These are phyloP conservation scores for Oscheius sp. DNA, from an alignment of 2,888 invertebrate species.

Conservation along the genomic window DNA sequence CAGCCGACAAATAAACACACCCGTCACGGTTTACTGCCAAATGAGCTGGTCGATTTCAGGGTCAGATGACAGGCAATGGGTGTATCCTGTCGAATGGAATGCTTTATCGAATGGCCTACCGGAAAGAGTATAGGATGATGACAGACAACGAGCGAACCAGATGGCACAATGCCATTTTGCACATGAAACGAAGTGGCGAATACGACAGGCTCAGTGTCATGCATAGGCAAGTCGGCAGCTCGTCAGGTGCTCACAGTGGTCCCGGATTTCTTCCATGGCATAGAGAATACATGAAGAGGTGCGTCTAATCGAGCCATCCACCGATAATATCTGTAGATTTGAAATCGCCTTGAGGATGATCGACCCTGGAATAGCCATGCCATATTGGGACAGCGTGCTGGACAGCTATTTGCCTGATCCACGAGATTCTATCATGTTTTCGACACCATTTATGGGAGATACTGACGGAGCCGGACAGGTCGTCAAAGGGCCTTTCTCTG, in stretches of 20 bases:
- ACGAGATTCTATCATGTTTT: slow-evolving; percentile 67
- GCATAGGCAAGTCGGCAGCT: slow-evolving; percentile 68
- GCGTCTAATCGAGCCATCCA: too few species aligned
- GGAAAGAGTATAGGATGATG: slow-evolving; percentile 69
- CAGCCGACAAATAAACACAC: too few species aligned
- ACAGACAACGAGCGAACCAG: slow-evolving; percentile 63
- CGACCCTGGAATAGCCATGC: slow-evolving; percentile 73
- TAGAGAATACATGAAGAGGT: slow-evolving; percentile 68
- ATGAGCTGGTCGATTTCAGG: slow-evolving; percentile 44
- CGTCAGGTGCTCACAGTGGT: slow-evolving; percentile 70
- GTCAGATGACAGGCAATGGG: slow-evolving; percentile 56
- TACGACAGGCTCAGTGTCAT: slow-evolving; percentile 67
- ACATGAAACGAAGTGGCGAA: slow-evolving; percentile 68
- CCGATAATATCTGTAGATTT: slow-evolving; percentile 8
- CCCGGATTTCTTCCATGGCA: slow-evolving; percentile 72
- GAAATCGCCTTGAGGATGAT: slow-evolving; percentile 71
- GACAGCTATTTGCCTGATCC: slow-evolving; percentile 68
- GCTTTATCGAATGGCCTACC: slow-evolving; percentile 59
- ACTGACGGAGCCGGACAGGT: slow-evolving; percentile 60
- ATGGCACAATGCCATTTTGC: slow-evolving; percentile 64
- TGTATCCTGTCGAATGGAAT: slow-evolving; percentile 63
- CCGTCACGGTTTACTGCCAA: too few species aligned
- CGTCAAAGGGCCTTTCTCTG: slow-evolving; percentile 63
- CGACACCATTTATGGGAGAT: slow-evolving; percentile 61
- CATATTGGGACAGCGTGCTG: slow-evolving; percentile 74